Evolutionary conservation across 2,888 invertebrate genomes (phyloP), one percentile per base, ranked within the genome.

Genomic region (Smittia aterrima): DNA sequence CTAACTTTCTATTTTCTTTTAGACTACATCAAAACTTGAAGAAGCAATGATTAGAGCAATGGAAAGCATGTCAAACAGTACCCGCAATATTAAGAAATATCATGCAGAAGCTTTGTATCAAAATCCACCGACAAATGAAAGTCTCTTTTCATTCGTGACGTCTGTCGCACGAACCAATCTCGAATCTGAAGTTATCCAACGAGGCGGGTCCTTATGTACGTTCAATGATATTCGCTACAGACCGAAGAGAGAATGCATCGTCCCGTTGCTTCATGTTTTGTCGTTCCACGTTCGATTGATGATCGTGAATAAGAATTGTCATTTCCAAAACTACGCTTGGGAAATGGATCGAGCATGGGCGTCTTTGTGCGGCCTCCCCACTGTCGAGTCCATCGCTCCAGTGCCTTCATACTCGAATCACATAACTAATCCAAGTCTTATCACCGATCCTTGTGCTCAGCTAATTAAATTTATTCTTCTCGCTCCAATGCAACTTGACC

Each of bases 31-130:
- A 67, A 90, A 88, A 78, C 85, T 96, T 76, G 90, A 92, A 0
- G 92, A 94, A 80, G 95, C 95, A 70, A 92, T 96, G 88, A 92
- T 92, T 58, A 93, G 93, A 79, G 91, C 93, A 25, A 96, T 96
- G 94, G 95, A 95, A 80, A 95, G 95, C 83, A 93, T 97, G 89
- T 93, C 95, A 4, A 91, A 90, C 79, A 90, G 91, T 77, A 95
- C 96, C 2, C 87, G 91, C 76, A 92, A 92, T 79, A 89, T 90
- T 78, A 90, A 90, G 84, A 86, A 86, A 71, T 85, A 88, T 73
- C 72, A 72, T 62, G 58, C 72, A 9, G 72, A 72, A 62, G 62
- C 58, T n/a, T 25, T 72, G n/a, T 72, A 72, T 62, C 72, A 72
- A 62, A 85, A 85, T 76, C 85, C 87, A 1, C 87, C 88, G 77